A percentile compares a stretch with the other conserved stretches of the same genome.
These are phyloP conservation scores for Tapirus terrestris DNA, from an alignment of 2,113 vertebrate genomes.

Conservation along the genomic window DNA sequence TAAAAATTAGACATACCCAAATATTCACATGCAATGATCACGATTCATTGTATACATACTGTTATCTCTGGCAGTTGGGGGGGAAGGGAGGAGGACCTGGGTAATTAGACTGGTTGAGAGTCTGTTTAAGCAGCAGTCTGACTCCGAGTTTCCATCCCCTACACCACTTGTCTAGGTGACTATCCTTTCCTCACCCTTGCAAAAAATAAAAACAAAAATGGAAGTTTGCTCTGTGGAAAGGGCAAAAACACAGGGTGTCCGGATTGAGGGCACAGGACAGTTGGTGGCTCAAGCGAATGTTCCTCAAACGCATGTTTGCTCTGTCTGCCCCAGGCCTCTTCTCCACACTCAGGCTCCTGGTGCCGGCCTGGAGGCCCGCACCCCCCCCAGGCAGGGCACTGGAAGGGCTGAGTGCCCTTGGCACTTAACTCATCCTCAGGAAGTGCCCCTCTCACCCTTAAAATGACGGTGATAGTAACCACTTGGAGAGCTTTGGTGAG, in stretches of 20 bases:
- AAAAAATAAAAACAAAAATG: neutral
- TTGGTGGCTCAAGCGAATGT: neutral
- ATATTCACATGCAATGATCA: neutral
- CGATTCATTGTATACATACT: neutral
- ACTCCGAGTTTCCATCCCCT: neutral
- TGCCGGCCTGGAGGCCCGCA: too few species aligned
- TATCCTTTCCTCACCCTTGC: neutral
- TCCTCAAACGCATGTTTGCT: too few species aligned
- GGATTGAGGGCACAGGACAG: neutral
- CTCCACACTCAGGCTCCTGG: neutral
- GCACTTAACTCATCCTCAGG: neutral
- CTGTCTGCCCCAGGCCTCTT: neutral
- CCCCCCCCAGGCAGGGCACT: neutral
- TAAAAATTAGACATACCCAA: neutral
- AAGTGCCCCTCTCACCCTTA: neutral
- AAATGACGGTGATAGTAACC: neutral
- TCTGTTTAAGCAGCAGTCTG: neutral
- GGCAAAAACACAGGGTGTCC: neutral
- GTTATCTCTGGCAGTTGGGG: neutral
- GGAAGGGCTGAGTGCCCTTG: neutral
- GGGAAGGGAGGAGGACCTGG: neutral
- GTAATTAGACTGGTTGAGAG: neutral
- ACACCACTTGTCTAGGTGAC: neutral
- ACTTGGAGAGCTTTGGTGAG: neutral
- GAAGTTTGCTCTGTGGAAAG: neutral